Base-by-base conservation (phyloP, 2,113 vertebrate species). In the Leptosomus discolor region DNA sequence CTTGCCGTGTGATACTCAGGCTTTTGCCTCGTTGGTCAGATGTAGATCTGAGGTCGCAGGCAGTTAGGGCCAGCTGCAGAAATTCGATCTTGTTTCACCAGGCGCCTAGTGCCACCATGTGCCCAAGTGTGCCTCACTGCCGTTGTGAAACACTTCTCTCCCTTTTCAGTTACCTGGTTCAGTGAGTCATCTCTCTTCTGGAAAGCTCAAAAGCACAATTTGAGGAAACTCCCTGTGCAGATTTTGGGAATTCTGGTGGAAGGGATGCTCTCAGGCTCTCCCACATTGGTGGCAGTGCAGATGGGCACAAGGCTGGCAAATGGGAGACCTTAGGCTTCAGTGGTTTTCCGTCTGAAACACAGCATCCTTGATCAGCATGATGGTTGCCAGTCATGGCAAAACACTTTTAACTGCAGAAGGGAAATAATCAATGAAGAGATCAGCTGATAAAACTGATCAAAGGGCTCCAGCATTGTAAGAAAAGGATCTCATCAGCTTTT, bases 111-210 rank as follows among this genome's bases (percentile, higher is more conserved):
- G 79, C 85, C 85, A 88, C 85, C 85, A 10, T 27, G 91, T 65
- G 82, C 85, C 67, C 75, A 17, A 36, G 14, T 3, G 37, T 18
- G 27, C 64, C 61, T 90, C 53, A 9, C 27, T 12, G n/a, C 54
- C 0, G 0, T 24, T 37, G 34, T 46, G 51, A 86, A 92, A 56
- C 9, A 32, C 8, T 39, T 7, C 1, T 20, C 37, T 69, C 46
- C 45, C 36, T 43, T 60, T n/a, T 13, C 43, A 7, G 19, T 69
- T 77, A n/a, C 43, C 71, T 60, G 24, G 3, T 50, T 71, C 63
- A 46, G 29, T 4, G 2, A 63, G 26, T 51, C n/a, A 57, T 58
- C 20, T 12, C 46, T 90, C 32, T 73, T 65, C 82, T 5, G 4
- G 51, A 93, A 68, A 9, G 11, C 32, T 83, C n/a, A 6, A 12